Evolutionary conservation across 2,797 vertebrate genomes (phyloP), one percentile per base, ranked within the genome.

Genomic region (Urocyon cinereoargenteus): DNA sequence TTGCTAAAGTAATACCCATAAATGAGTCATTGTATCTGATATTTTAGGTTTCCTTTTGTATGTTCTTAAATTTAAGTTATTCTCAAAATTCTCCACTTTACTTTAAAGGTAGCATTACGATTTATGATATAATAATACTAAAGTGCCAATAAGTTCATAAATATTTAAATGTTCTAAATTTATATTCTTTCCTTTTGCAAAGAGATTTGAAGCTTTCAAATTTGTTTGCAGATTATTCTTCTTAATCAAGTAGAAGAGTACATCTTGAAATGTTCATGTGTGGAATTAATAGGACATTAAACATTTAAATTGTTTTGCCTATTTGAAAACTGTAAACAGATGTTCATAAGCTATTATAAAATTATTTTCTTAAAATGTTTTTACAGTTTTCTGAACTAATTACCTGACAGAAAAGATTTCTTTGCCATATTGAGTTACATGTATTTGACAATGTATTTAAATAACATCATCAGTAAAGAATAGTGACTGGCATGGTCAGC

Each of bases 11-110:
- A 93, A 61, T 21, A 16, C 90, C 18, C 70, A 96, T 95, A 89
- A 98, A 93, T 68, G 96, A 95, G 86, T 83, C 70, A 88, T 94
- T 96, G 89, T 81, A 89, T 93, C 90, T 83, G 96, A 82, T 81
- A 26, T 4, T 90, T 91, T 19, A 4, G 14, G 7, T 83, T 97
- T 98, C 51, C 73, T 0, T 51, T 85, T 13, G 10, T 51, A 5
- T 26, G 12, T 49, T 66, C 70, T 91, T 62, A 95, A 91, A 75
- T 90, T 86, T 88, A 72, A 31, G 3, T 75, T 90, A 90, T 61
- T 93, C 36, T 90, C 79, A 72, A 53, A 62, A 89, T 88, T 84
- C 91, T 57, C 57, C 91, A 34, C 18, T 96, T 95, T 91, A 93
- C 57, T 93, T 93, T 94, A 75, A 40, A 77, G 2, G 0, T 62